Base-by-base conservation (phyloP, 2,888 invertebrate genomes). In the Lithophane socia region DNA sequence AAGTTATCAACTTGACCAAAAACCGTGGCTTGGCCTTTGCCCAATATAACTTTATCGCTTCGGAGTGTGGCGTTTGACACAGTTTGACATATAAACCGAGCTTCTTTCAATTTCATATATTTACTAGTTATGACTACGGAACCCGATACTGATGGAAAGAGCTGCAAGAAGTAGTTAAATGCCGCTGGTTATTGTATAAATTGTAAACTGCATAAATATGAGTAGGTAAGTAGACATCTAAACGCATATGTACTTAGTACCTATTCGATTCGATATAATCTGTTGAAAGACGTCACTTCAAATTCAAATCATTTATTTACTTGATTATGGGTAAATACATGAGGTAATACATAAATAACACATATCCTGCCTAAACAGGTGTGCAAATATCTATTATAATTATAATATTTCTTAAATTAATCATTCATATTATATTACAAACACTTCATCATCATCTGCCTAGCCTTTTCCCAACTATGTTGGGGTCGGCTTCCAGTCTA, bases 1-100 rank as follows among this genome's bases (percentile, higher is more conserved):
- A 74, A 44, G n/a, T 67, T 82, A 79, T 82, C 63, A 68, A 64
- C 37, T 64, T 16, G 16, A 81, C 81, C 81, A 13, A 67, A 67
- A 63, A 49, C 29, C 3, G 29, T 42, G 16, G 10, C 58, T 52
- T 64, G 73, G 18, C 77, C 63, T 77, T 56, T 72, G 49, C 12
- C 9, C 79, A 52, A 73, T 58, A 73, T 52, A 80, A 49, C 21
- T 63, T 56, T 49, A 80, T 80, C 49, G 18, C 49, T 73, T 60
- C 13, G 60, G 2, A 21, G 10, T 66, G 13, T n/a, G 52, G 10
- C 64, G 8, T 56, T 56, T 16, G 13, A 47, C n/a, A 66, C 12
- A 44, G 18, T 47, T 64, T 42, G 16, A 42, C 54, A 0, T 42
- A 74, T 56, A 44, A 54, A 24, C 21, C 12, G 49, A 47, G 18